Evolutionary conservation across 2,113 vertebrate genomes (phyloP), one percentile per base, ranked within the genome.

Genomic region (Oreochromis spilurus): DNA sequence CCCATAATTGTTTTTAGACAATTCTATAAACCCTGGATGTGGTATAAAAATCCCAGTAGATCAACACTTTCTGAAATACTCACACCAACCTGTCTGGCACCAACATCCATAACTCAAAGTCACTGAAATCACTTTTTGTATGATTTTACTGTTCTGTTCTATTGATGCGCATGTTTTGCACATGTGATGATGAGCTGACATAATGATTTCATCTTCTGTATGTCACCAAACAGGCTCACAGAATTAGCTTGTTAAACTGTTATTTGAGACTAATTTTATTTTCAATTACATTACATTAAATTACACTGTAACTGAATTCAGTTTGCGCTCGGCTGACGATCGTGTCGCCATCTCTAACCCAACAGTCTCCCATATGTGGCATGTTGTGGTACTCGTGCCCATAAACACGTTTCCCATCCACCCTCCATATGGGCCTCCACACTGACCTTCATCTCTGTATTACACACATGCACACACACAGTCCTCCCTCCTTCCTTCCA

Each of bases 351-450:
- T 84, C 75, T 29, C 60, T 84, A 83, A 92, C 84, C 79, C 55
- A 52, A 50, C 43, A 24, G 82, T 70, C 57, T 81, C 70, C 86
- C 72, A 87, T 38, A 67, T 4, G 34, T 87, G 85, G 88, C 79
- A 83, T 52, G 62, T 88, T 82, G 48, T 55, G 45, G 75, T 58
- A 60, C 81, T 77, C 40, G 79, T 58, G 17, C 45, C 31, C 77
- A 82, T 60, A 31, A 58, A 34, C 29, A 29, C 54, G 43, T 67
- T 93, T 95, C 91, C 90, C 94, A 93, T 87, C 88, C 92, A 93
- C 89, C 86, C 87, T 86, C 94, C 93, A 94, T 95, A 91, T 94
- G 94, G 91, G 79, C 84, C 88, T 75, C 82, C 31, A 12, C 21
- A 14, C 62, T 52, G 38, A 72, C 60, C 80, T 57, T 65, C 67